Evolutionary conservation across 2,888 invertebrate genomes (phyloP), one percentile per base, ranked within the genome.

Genomic region (Sialis fuliginosa): DNA sequence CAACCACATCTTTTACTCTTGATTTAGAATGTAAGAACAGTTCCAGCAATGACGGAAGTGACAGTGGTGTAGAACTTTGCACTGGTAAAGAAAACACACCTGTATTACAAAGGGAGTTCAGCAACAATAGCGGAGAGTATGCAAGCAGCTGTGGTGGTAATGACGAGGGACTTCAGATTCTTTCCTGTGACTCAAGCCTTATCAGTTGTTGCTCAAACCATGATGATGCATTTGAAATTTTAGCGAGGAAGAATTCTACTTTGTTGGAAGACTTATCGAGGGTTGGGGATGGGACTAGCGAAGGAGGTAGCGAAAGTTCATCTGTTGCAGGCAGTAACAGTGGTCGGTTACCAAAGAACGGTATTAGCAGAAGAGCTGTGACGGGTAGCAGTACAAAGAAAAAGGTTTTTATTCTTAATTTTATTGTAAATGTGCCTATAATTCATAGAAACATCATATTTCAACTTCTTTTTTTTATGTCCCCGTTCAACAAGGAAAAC

Each of bases 281-380:
- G 45, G 48, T 50, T 7, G 69, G 69, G 2, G 72, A 72, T 52
- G 68, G 70, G 39, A 76, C 75, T 45, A 78, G 78, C 57, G 79
- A 79, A 55, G 77, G 75, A 52, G 85, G 85, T 43, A 85, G 85
- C 54, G 86, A 86, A 58, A 85, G 83, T 60, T 83, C 84, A 0
- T 83, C 83, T 1, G 63, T 83, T 34, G 74, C 79, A 4, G 71
- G 72, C 22, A 65, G 64, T 47, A 57, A 58, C 8, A 30, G 6
- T 30, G 13, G 5, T 30, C 33, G 35, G 13, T 22, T 22, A 9
- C 44, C 44, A 13, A 44, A 44, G 35, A 44, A 35, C 35, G 22
- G 35, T 12, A 22, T 44, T 35, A 44, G 44, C 35, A 56, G 58
- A 1, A 54, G 61, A 22, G 22, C 22, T 22, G 22, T 22, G 22